Conservation (phyloP, 2,113 vertebrate species). For the Oceanites oceanicus region DNA sequence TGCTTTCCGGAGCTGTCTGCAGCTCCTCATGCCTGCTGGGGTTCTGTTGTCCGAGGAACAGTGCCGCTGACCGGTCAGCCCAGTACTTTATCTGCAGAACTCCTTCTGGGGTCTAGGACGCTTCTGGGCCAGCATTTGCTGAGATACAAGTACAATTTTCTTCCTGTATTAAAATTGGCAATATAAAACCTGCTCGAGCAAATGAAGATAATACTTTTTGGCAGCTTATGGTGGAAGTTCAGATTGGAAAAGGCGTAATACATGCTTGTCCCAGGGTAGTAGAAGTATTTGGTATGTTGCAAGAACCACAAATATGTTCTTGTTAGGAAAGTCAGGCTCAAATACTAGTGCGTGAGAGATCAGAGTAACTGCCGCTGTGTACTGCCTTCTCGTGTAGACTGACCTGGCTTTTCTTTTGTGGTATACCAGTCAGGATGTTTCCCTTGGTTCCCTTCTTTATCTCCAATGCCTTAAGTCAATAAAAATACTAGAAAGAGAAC, state of each 20-base stretch:
- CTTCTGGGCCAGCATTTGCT: not conserved
- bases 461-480: not conserved
- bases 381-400: not conserved
- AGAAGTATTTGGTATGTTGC: not conserved
- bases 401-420: not conserved
- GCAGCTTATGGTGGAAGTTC: not conserved
- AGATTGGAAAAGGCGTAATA: not conserved
- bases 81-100: not conserved
- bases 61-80: not conserved
- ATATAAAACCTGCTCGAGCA: not conserved
- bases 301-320: not conserved
- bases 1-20: not conserved
- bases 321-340: not conserved
- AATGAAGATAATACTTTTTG: not conserved
- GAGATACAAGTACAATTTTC: not conserved
- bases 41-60: not conserved
- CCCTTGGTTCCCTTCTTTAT: not conserved
- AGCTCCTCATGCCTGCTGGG: not conserved
- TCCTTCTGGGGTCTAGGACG: fast-evolving
- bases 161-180: not conserved
- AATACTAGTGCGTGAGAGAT: not conserved
- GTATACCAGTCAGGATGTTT: not conserved
- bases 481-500: not conserved
- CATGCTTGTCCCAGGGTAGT: not conserved
- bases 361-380: not conserved